Evolutionary conservation across 2,888 invertebrate genomes (phyloP).

Genomic region (Archips xylosteana): DNA sequence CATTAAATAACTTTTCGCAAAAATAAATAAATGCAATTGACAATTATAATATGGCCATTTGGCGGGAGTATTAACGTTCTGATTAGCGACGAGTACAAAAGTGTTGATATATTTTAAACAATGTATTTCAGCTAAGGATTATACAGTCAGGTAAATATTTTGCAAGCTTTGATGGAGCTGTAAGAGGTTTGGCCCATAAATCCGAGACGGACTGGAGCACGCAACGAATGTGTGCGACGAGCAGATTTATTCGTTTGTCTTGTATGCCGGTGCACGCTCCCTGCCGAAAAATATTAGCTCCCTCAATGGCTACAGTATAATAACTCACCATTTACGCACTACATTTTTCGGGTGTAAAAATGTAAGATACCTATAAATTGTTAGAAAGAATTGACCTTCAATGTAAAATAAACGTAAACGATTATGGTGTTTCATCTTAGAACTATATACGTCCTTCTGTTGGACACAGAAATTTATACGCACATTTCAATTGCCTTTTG

Average conservation of each 20-base stretch:
- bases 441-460: no score
- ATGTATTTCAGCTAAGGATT: slow-evolving; percentile 34
- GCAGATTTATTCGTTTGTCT: slow-evolving; percentile 72
- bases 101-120: slow-evolving; percentile 32
- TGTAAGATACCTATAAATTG: neutral
- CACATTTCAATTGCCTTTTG: no score
- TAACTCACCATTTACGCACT: slow-evolving; percentile 33
- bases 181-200: slow-evolving; percentile 66
- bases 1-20: no score
- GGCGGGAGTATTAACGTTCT: slow-evolving; percentile 30
- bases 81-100: slow-evolving; percentile 30
- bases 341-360: slow-evolving; percentile 8
- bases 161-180: slow-evolving; percentile 63
- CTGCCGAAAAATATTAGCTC: slow-evolving; percentile 46
- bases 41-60: neutral
- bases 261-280: slow-evolving; percentile 61
- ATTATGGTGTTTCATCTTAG: no score
- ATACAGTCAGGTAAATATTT: slow-evolving; percentile 49
- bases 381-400: no score
- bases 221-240: slow-evolving; percentile 69
- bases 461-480: no score
- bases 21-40: no score
- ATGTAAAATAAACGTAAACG: neutral
- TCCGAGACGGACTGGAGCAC: slow-evolving; percentile 64
- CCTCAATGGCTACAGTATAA: slow-evolving; percentile 35